phyloP scores from a whole-genome alignment of 2,113 vertebrate genomes.

The Polypterus bichir region DNA sequence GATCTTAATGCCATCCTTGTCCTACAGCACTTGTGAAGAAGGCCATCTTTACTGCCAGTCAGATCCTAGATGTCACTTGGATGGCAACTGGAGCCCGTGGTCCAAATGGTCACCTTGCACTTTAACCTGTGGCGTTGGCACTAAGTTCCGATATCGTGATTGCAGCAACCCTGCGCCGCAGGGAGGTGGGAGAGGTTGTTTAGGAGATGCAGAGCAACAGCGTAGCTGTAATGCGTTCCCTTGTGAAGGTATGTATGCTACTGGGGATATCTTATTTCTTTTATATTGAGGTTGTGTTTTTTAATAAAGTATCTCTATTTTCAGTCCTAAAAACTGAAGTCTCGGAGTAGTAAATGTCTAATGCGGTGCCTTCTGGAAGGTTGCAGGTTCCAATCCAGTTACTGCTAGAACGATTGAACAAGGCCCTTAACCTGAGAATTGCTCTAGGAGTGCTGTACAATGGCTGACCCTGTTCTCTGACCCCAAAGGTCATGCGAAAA shows the following conservation, averaged over 20 bases:
- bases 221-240: conserved; percentile 44
- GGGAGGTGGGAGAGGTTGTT: conserved; percentile 51
- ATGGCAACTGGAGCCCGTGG: conserved; percentile 63
- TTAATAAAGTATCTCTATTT: too few species aligned
- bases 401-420: too few species aligned
- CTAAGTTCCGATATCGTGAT: conserved; percentile 41
- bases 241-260: conserved; percentile 42
- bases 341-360: too few species aligned
- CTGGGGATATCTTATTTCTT: too few species aligned
- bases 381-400: too few species aligned
- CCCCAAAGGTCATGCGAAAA: too few species aligned
- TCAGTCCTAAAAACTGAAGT: too few species aligned
- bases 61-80: conserved; percentile 50
- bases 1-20: background rate
- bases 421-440: too few species aligned
- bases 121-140: conserved; percentile 54
- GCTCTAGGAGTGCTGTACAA: too few species aligned
- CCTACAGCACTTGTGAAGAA: conserved; percentile 53
- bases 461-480: too few species aligned
- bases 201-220: conserved; percentile 44
- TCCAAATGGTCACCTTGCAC: conserved; percentile 60
- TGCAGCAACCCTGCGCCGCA: conserved; percentile 56
- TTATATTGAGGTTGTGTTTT: too few species aligned
- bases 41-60: conserved; percentile 55
- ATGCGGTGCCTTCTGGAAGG: too few species aligned